Evolutionary conservation across 2,888 invertebrate genomes (phyloP), one percentile per base, ranked within the genome.

Genomic region (Leucania comma): DNA sequence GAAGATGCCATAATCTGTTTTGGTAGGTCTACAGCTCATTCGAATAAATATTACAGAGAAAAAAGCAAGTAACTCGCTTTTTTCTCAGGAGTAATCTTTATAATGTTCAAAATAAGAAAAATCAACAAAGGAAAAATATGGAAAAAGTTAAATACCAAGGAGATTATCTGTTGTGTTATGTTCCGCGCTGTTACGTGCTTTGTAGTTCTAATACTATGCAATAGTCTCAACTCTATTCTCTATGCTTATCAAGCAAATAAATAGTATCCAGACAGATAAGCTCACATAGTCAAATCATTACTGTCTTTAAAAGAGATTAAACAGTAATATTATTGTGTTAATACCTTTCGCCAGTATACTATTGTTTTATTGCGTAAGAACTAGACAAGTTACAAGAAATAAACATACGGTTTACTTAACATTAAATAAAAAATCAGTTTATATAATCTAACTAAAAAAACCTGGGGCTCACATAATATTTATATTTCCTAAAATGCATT

Each of bases 191-290:
- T 24, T 69, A 12, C n/a, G 3, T n/a, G n/a, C n/a, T 48, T 20
- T 6, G n/a, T n/a, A 48, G n/a, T 48, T 48, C 46, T 9, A n/a
- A 48, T 48, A 24, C 29, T 0, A n/a, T n/a, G 14, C 32, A 51
- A 68, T 17, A 59, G 9, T 24, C 42, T 26, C 22, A 46, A 3
- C n/a, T 26, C n/a, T 20, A 4, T 12, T 2, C n/a, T 26, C n/a
- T 20, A 4, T 12, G 3, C 17, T 54, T 71, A 63, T 54, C 48
- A 12, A 22, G 29, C 29, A 48, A 48, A 71, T 63, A 63, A 54
- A 72, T 63, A 35, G 20, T 38, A 8, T 46, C 6, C 8, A 22
- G n/a, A 35, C 22, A 48, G 54, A 72, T 71, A 54, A 48, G 12
- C 2, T 35, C 26, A 72, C 38, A 29, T 38, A 38, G 17, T 2